Base-by-base conservation (phyloP, 2,888 invertebrate species). In the Ashinkailepas kermadecensis region DNA sequence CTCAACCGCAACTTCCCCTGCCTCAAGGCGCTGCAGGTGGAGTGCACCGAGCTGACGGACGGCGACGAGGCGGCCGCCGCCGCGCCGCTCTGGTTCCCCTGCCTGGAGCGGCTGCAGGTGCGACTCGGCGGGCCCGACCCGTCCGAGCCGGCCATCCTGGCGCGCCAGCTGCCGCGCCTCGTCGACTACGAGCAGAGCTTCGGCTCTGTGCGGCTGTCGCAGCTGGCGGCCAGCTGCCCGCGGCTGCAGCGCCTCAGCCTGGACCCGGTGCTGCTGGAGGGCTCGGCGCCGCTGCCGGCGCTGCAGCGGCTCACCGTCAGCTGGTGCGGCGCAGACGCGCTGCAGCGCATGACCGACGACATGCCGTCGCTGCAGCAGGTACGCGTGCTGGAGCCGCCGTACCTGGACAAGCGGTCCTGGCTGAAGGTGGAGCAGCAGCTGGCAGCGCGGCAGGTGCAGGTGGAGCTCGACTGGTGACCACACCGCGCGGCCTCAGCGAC, bases 251-350 rank as follows among this genome's bases (percentile, higher is more conserved):
- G 98, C 88, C 2, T 70, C 81, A 18, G 97, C 96, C 58, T 84
- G 88, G 81, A 89, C 86, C 7, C 90, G 88, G 86, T 90, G 90
- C 85, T 90, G 90, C 85, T 97, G 96, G 10, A 98, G 91, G 83
- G 98, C 91, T 87, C 95, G 99, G 85, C 98, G 92, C 7, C 98
- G 99, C 83, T 99, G 88, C 0, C 97, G 97, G 0, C 99, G 99
- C 87, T 99, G 98, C 88, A 99, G 99, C 0, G 97, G 97, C 25
- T 98, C 93, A 85, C 98, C 95, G 86, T 99, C 97, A 91, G 99
- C 81, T 93, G 86, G 96, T 97, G 88, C 99, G 99, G 0, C 97
- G 96, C 86, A 98, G 93, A 84, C 96, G 91, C 87, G 98, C 98
- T 0, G 94, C 92, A 81, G 94, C 94, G 94, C 64, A 58, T 78